Percentiles rank a stretch among this genome's conserved stretches.
These are phyloP conservation scores for Spondyliosoma cantharus DNA, from an alignment of 2,797 vertebrate species.

Conservation along the genomic window DNA sequence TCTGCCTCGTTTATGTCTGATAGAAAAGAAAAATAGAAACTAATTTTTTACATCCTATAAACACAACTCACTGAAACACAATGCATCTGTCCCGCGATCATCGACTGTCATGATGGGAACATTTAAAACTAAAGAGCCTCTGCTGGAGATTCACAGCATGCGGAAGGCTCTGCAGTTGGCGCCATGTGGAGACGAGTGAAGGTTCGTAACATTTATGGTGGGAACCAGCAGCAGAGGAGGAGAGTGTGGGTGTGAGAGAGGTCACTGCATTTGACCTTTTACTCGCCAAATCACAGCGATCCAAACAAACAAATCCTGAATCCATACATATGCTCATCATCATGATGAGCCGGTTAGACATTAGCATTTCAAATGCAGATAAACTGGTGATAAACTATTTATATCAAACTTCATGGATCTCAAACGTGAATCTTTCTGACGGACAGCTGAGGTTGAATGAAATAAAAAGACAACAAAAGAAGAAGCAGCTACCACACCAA, in stretches of 20 bases:
- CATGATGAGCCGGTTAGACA: not conserved
- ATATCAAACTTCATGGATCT: no score
- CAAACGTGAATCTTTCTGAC: not conserved
- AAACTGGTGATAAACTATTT: not conserved
- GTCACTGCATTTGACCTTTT: conserved; percentile 27
- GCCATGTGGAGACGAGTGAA: conserved; percentile 15
- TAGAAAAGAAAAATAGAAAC: not conserved
- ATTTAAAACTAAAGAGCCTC: not conserved
- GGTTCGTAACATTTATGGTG: conserved; percentile 23
- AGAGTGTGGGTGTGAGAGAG: conserved; percentile 58
- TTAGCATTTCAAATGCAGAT: not conserved
- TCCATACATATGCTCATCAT: conserved; percentile 1
- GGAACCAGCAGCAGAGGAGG: conserved; percentile 25
- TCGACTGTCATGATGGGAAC: not conserved
- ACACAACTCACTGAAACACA: not conserved
- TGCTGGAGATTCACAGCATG: conserved; percentile 1
- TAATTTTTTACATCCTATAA: not conserved
- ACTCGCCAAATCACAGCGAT: conserved; percentile 1
- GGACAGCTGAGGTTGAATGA: not conserved
- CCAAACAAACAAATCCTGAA: not conserved
- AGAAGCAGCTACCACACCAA: not conserved
- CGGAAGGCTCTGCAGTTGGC: not conserved
- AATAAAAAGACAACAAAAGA: not conserved
- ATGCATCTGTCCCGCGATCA: not conserved
- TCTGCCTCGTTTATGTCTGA: conserved; percentile 27